phyloP scores from a whole-genome alignment of 2,888 invertebrate genomes.

The Lepidocyrtinus sp. region DNA sequence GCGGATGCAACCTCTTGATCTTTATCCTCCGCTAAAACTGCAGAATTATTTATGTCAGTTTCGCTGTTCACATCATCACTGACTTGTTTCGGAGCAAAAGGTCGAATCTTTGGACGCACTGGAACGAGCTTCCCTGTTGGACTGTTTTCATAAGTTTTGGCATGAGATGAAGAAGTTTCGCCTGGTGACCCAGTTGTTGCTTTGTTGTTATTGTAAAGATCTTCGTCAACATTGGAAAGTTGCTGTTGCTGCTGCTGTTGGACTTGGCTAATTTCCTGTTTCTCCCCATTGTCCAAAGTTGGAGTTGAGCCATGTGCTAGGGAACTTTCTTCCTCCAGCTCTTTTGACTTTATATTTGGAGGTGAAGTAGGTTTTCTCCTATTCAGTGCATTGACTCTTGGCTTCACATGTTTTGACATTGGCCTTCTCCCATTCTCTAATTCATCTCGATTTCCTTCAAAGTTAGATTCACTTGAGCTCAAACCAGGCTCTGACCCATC shows the following conservation, averaged over 20 bases:
- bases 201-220: too few relatives aligned
- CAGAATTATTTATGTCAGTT: not conserved
- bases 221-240: not conserved
- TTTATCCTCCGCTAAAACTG: conserved; percentile 26
- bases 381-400: conserved; percentile 31
- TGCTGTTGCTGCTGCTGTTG: not conserved
- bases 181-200: conserved; percentile 43
- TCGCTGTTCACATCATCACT: not conserved
- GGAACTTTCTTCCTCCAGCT: conserved; percentile 11
- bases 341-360: not conserved
- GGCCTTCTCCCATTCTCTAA: conserved; percentile 33
- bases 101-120: conserved; percentile 42
- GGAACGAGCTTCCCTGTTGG: conserved; percentile 49
- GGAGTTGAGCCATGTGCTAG: conserved; percentile 34
- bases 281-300: conserved; percentile 31
- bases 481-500: not conserved
- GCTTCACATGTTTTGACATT: conserved; percentile 46
- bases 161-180: not conserved
- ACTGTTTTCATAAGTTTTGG: conserved; percentile 30
- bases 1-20: not conserved
- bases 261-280: not conserved
- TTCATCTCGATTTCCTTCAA: conserved; percentile 17
- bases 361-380: conserved; percentile 3
- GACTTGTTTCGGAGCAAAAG: conserved; percentile 22
- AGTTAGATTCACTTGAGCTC: not conserved